Conservation (phyloP, 2,113 vertebrate genomes). For the Muntiacus muntjak region DNA sequence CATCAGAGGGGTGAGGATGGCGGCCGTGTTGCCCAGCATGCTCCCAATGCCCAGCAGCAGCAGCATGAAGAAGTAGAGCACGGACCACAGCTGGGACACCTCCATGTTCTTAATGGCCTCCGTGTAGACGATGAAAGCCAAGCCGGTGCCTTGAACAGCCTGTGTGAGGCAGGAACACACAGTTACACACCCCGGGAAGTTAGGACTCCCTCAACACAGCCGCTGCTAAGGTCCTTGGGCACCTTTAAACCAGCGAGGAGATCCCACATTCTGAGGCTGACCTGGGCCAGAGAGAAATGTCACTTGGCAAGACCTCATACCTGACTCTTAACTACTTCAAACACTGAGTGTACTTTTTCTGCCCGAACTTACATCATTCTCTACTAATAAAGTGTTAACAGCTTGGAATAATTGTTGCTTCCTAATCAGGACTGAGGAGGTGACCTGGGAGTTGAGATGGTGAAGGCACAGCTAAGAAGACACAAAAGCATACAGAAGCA, state of each 20-base stretch:
- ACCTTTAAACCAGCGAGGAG: background rate
- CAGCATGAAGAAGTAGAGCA: conserved; percentile 94
- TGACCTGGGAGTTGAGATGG: background rate
- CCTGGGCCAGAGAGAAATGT: rapidly evolving
- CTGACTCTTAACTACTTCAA: rapidly evolving
- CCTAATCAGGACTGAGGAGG: background rate
- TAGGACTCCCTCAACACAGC: rapidly evolving
- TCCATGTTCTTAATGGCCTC: conserved; percentile 97
- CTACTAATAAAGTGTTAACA: background rate
- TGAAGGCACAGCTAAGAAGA: background rate
- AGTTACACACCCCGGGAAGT: rapidly evolving
- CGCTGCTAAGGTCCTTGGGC: background rate
- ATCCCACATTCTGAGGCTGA: background rate
- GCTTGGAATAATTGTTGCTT: background rate
- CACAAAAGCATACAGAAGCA: background rate
- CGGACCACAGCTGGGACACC: conserved; percentile 91
- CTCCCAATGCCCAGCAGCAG: conserved; percentile 93
- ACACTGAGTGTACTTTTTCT: background rate
- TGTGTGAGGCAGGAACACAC: conserved; percentile 3
- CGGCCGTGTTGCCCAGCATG: conserved; percentile 93
- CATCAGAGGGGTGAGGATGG: conserved; percentile 89
- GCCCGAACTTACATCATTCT: background rate
- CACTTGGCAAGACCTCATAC: rapidly evolving
- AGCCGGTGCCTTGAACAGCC: conserved; percentile 93
- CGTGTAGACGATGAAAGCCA: conserved; percentile 95